These are phyloP conservation scores for Nylanderia fulva DNA, from an alignment of 1,140 invertebrate species.

Conservation along the genomic window DNA sequence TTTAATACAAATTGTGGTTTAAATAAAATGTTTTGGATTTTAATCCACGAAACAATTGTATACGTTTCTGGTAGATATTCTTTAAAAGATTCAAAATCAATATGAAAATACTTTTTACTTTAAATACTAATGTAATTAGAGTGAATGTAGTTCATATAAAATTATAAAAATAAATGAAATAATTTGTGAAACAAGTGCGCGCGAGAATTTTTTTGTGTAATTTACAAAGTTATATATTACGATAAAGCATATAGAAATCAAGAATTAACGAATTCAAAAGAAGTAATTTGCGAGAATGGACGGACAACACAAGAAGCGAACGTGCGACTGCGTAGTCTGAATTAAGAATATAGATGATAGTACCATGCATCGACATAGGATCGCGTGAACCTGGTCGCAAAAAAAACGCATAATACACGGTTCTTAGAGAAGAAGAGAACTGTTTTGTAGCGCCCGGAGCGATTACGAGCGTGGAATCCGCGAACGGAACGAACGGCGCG, in stretches of 20 bases:
- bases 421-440: conserved; percentile 70
- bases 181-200: neutral
- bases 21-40: too few relatives aligned
- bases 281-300: conserved; percentile 44
- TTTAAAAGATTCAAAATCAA: too few relatives aligned
- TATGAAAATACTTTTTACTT: too few relatives aligned
- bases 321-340: conserved; percentile 41
- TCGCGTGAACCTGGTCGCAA: conserved; percentile 68
- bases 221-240: neutral
- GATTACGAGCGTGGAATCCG: conserved; percentile 71
- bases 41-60: too few relatives aligned
- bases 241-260: conserved; percentile 1
- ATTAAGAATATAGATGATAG: conserved; percentile 54
- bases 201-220: neutral
- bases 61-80: too few relatives aligned
- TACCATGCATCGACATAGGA: conserved; percentile 24
- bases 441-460: conserved; percentile 50
- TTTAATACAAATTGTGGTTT: too few relatives aligned
- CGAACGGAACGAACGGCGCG: conserved; percentile 28
- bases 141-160: neutral
- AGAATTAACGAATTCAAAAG: conserved; percentile 36
- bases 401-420: conserved; percentile 67
- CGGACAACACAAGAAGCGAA: conserved; percentile 18
- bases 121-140: too few relatives aligned
- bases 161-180: neutral